Evolutionary conservation across 1,140 invertebrate species (phyloP).

Genomic region (Riptortus pedestris): DNA sequence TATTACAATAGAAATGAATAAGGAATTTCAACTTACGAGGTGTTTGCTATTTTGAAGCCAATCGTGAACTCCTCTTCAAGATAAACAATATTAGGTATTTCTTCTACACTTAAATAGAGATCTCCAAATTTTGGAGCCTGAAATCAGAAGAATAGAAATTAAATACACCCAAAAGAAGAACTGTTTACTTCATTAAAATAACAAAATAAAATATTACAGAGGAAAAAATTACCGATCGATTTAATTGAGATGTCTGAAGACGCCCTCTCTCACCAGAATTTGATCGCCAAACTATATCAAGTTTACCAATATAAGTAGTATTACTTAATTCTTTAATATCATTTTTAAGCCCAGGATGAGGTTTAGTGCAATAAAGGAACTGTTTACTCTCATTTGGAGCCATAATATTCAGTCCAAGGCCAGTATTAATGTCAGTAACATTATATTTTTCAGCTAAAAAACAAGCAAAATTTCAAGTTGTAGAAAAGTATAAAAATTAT

Average conservation of each 20-base stretch:
- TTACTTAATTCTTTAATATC: slow-evolving; percentile 66
- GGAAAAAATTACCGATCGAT: no score
- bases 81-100: slow-evolving; percentile 68
- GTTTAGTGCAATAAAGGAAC: slow-evolving; percentile 85
- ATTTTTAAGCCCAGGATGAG: slow-evolving; percentile 57
- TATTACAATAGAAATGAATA: no score
- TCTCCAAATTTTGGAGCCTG: slow-evolving; percentile 82
- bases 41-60: slow-evolving; percentile 75
- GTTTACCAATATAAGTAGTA: slow-evolving; percentile 85
- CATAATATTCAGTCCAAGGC: slow-evolving; percentile 59
- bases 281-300: slow-evolving; percentile 95
- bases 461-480: no score
- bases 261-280: slow-evolving; percentile 89
- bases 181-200: slow-evolving; percentile 9
- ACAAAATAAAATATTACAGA: slow-evolving; percentile 35
- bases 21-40: no score
- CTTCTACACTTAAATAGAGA: slow-evolving; percentile 67
- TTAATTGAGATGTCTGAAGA: slow-evolving; percentile 88
- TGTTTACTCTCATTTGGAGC: slow-evolving; percentile 70
- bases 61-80: slow-evolving; percentile 74
- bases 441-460: slow-evolving; percentile 23
- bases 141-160: slow-evolving; percentile 40
- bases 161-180: slow-evolving; percentile 19
- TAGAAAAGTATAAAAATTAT: slow-evolving; percentile 5
- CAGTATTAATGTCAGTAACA: slow-evolving; percentile 7